Conservation (phyloP, 2,797 vertebrate species). For the Ciconia nigra region DNA sequence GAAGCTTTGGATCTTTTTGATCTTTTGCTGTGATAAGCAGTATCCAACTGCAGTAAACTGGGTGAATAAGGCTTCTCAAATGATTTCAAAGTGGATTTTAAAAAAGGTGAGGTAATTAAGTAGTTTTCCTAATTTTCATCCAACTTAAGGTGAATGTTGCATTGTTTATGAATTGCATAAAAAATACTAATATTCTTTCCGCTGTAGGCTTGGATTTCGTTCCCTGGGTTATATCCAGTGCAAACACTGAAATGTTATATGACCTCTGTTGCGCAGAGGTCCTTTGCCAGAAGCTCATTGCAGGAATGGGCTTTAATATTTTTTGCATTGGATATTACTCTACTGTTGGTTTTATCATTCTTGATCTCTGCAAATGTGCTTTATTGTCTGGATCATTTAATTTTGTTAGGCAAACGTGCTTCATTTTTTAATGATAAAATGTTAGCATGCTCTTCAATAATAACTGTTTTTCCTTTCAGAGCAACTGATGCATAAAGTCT, state of each 20-base stretch:
- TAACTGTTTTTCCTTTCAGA: slow-evolving; percentile 45
- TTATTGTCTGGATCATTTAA: slow-evolving; percentile 65
- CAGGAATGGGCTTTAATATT: slow-evolving; percentile 16
- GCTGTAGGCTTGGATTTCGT: neutral
- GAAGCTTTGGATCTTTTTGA: neutral
- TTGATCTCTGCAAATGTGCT: slow-evolving; percentile 54
- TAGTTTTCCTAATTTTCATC: neutral
- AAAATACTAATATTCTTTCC: neutral
- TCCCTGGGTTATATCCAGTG: neutral
- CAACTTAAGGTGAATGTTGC: neutral
- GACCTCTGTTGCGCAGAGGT: neutral
- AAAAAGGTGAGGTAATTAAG: neutral
- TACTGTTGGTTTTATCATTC: slow-evolving; percentile 26
- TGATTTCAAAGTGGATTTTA: neutral
- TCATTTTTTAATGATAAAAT: slow-evolving; percentile 66
- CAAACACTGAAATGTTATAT: neutral
- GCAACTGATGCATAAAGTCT: slow-evolving; percentile 35
- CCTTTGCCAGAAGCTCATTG: slow-evolving; percentile 22
- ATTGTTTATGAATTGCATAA: neutral
- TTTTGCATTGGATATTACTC: slow-evolving; percentile 34
- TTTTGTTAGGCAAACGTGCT: slow-evolving; percentile 61
- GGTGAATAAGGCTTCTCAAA: neutral
- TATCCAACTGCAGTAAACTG: neutral
- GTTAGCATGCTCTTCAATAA: slow-evolving; percentile 22
- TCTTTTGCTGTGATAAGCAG: neutral